Evolutionary conservation across 2,797 vertebrate species (phyloP).

Genomic region (Bothrops alternatus): DNA sequence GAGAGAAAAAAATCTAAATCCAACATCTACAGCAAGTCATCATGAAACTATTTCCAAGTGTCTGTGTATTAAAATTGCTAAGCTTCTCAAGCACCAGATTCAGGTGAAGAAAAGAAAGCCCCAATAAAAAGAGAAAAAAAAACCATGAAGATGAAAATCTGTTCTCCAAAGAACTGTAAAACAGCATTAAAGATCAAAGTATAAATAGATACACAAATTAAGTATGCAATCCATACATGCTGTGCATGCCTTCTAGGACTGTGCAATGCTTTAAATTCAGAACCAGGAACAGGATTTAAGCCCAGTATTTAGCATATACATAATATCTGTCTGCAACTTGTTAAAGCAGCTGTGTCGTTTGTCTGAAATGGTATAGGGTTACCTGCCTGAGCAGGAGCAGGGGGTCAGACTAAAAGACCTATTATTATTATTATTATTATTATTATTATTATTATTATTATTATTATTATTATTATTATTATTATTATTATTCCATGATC

Average conservation of each 20-base stretch:
- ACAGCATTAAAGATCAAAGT: conserved; percentile 56
- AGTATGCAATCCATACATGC: conserved; percentile 54
- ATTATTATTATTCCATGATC: neutral
- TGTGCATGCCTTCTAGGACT: conserved; percentile 45
- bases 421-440: too few relatives aligned
- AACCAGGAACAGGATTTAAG: neutral
- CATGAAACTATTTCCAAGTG: conserved; percentile 31
- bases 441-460: too few relatives aligned
- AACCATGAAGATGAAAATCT: conserved; percentile 52
- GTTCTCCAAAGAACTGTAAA: conserved; percentile 58
- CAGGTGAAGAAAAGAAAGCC: conserved; percentile 35
- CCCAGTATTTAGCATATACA: too few relatives aligned
- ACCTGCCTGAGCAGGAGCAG: too few relatives aligned
- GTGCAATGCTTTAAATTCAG: neutral
- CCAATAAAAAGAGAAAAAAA: conserved; percentile 15
- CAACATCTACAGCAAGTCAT: conserved; percentile 25
- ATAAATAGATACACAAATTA: conserved; percentile 57
- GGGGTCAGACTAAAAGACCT: too few relatives aligned
- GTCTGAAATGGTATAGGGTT: too few relatives aligned
- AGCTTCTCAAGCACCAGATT: conserved; percentile 27
- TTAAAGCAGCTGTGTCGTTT: neutral
- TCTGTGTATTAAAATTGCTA: conserved; percentile 41
- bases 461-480: too few relatives aligned
- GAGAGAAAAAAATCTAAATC: conserved; percentile 13
- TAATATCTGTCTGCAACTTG: neutral